Evolutionary conservation across 2,797 vertebrate species (phyloP).

Genomic region (Alcedo atthis): DNA sequence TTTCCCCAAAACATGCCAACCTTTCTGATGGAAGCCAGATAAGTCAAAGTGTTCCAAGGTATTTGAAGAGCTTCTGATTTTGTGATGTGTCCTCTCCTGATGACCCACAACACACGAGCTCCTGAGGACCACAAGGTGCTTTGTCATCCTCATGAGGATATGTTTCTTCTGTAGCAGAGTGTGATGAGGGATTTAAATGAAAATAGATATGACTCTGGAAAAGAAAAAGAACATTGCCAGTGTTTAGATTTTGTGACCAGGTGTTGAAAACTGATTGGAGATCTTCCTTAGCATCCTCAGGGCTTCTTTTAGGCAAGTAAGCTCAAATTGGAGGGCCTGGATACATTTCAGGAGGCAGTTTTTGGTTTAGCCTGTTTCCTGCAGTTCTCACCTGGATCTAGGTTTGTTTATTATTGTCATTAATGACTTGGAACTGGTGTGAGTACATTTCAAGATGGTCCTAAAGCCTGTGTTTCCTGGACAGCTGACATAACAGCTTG

Average conservation of each 20-base stretch:
- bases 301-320: background rate
- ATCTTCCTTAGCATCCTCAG: background rate
- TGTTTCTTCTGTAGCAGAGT: fast-evolving
- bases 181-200: background rate
- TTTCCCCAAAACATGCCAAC: background rate
- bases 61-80: background rate
- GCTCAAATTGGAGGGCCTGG: background rate
- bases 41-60: background rate
- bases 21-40: background rate
- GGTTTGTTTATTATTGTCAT: background rate
- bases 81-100: background rate
- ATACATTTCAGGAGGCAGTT: background rate
- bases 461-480: slow-evolving; percentile 49
- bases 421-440: slow-evolving; percentile 39
- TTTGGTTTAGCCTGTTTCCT: background rate
- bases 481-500: slow-evolving; percentile 71
- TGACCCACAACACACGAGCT: background rate
- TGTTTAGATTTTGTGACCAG: background rate
- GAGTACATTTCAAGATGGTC: slow-evolving; percentile 19
- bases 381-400: slow-evolving; percentile 14
- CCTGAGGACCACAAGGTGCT: background rate
- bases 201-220: background rate
- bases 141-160: background rate
- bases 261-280: background rate
- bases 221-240: background rate